Conservation (phyloP, 2,888 invertebrate genomes). For the Crossocerus cetratus region DNA sequence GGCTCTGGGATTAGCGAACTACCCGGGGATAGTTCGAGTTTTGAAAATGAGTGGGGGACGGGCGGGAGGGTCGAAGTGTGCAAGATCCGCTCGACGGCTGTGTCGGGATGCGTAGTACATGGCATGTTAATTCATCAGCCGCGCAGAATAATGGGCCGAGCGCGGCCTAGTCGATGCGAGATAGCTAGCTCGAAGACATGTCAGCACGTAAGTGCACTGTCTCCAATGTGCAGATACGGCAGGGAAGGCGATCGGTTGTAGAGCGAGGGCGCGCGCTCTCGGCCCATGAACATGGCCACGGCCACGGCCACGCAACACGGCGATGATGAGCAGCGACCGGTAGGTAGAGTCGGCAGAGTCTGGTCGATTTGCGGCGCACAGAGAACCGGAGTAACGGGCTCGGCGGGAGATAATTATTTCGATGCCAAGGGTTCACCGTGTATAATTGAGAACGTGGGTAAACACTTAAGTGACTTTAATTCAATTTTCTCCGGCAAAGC, state of each 20-base stretch:
- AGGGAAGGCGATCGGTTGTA: neutral
- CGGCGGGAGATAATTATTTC: slow-evolving; percentile 72
- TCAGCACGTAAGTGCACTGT: slow-evolving; percentile 3
- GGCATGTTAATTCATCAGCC: too few relatives aligned
- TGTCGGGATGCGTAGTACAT: too few relatives aligned
- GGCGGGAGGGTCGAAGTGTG: too few relatives aligned
- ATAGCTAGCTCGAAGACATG: slow-evolving; percentile 24
- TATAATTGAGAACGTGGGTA: slow-evolving; percentile 75
- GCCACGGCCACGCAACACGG: slow-evolving; percentile 12
- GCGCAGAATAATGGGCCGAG: too few relatives aligned
- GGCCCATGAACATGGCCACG: too few relatives aligned
- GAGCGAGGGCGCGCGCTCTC: neutral
- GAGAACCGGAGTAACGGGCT: slow-evolving; percentile 61
- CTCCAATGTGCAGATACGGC: neutral
- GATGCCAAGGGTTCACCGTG: slow-evolving; percentile 71
- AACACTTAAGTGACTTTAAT: slow-evolving; percentile 73
- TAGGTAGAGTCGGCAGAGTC: too few relatives aligned
- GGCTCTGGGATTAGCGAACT: neutral
- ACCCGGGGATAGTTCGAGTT: too few relatives aligned
- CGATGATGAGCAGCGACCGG: slow-evolving; percentile 17
- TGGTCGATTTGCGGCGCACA: slow-evolving; percentile 29
- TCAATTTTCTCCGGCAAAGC: slow-evolving; percentile 65
- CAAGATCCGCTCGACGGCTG: too few relatives aligned
- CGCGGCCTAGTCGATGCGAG: slow-evolving; percentile 18
- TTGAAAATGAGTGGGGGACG: too few relatives aligned